Percentiles rank a stretch among this genome's conserved stretches.
phyloP scores from a whole-genome alignment of 2,888 invertebrate genomes.

The Apocheima hispidaria region DNA sequence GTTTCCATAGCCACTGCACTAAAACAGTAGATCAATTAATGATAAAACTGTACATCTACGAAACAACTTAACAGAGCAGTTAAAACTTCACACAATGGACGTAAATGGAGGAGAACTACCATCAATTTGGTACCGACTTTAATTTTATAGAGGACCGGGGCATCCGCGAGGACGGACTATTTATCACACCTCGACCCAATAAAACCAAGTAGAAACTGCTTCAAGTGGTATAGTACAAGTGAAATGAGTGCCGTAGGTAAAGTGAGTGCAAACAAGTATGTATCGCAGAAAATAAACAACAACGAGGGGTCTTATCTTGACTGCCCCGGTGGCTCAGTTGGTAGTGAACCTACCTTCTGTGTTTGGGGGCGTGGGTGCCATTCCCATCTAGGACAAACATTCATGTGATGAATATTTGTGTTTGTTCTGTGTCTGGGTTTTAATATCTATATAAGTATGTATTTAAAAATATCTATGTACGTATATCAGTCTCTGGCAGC shows the following conservation, averaged over 20 bases:
- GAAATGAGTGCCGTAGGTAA: constrained; percentile 8
- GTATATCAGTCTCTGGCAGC: too few species aligned
- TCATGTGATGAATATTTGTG: too few species aligned
- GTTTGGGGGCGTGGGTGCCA: too few species aligned
- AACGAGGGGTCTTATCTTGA: too few species aligned
- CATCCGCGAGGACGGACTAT: constrained; percentile 40
- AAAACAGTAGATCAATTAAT: constrained; percentile 1
- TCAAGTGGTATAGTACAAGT: constrained; percentile 27
- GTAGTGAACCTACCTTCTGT: too few species aligned
- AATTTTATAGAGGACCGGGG: constrained; percentile 42
- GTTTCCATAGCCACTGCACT: too few species aligned
- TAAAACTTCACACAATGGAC: constrained; percentile 29
- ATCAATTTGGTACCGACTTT: constrained; percentile 33
- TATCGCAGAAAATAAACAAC: too few species aligned
- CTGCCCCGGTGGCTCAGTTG: too few species aligned
- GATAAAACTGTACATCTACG: neutral
- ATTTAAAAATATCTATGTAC: too few species aligned
- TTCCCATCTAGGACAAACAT: too few species aligned
- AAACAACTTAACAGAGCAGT: constrained; percentile 2
- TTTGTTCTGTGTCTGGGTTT: too few species aligned
- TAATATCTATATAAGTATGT: too few species aligned
- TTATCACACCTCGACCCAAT: constrained; percentile 47
- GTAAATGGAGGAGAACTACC: constrained; percentile 19
- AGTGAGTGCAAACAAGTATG: neutral
- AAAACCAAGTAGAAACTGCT: constrained; percentile 40